phyloP scores from a whole-genome alignment of 1,140 invertebrate species.

The Calliopsis andreniformis region DNA sequence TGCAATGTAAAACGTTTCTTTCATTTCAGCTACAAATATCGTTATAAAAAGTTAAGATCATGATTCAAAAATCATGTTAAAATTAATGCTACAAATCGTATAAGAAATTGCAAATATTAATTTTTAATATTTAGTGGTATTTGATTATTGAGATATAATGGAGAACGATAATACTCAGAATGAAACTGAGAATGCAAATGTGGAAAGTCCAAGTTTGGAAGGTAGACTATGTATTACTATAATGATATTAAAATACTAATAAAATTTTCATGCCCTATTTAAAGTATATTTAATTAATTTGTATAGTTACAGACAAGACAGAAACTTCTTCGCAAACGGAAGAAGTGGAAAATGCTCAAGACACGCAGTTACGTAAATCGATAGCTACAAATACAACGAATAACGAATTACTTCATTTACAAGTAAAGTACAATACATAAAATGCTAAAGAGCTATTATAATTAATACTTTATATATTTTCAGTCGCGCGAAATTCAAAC shows the following conservation, averaged over 20 bases:
- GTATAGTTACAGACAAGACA: slow-evolving; percentile 8
- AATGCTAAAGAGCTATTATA: not conserved
- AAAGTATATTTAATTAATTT: not conserved
- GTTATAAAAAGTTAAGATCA: not conserved
- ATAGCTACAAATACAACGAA: not conserved
- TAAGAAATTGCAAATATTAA: not conserved
- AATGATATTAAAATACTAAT: not conserved
- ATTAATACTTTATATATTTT: slow-evolving; percentile 11
- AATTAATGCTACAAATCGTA: not conserved
- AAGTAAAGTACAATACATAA: slow-evolving; percentile 5
- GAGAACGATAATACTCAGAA: not conserved
- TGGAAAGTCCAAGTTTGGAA: not conserved
- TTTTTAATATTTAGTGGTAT: not conserved
- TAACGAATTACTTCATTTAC: not conserved
- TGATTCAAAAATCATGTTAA: not conserved
- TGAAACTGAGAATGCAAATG: not conserved
- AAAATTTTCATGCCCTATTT: not conserved
- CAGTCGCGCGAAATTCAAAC: slow-evolving; percentile 50
- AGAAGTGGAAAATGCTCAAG: not conserved
- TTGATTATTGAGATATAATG: slow-evolving; percentile 19
- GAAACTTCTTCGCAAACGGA: not conserved
- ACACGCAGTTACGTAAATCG: not conserved
- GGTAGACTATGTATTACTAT: slow-evolving; percentile 20
- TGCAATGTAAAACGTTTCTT: not conserved
- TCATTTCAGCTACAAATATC: slow-evolving; percentile 17